Base-by-base conservation (phyloP, 2,113 vertebrate species). In the Nanorana parkeri region DNA sequence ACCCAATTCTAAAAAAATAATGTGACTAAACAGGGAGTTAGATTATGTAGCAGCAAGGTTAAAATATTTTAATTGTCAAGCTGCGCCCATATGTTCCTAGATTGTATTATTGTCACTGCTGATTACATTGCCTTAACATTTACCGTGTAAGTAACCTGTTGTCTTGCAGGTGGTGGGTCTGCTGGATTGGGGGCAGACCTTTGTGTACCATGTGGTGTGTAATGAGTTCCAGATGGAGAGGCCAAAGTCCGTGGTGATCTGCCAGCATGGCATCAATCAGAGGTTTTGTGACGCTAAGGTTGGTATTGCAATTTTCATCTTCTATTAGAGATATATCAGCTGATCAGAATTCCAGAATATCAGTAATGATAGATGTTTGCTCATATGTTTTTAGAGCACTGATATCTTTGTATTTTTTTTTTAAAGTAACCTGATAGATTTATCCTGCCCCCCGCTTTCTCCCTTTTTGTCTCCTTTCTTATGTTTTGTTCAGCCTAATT, bases 251-350 rank as follows among this genome's bases (percentile, higher is more conserved):
- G 90, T 96, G 1, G 79, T 98, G 63, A 89, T 94, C 79, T 99
- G 98, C 88, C 98, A 99, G 87, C 98, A 99, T 20, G 97, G 97
- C n/a, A 94, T 96, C 7, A 96, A 99, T 86, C 96, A 95, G 5
- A 95, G 96, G 6, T 92, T 95, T 81, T 99, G 98, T 85, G 95
- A 96, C 61, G 90, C 95, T 10, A 99, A 99, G 97, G 98, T 99
- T 91, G 41, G 63, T 67, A 21, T 78, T 28, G 7, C 21, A 29
- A 66, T 55, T 41, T 61, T 28, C 74, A 63, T 20, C n/a, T 61
- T 76, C 23, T 2, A 47, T 47, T 47, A 47, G 41, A 47, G 10
- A 47, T 47, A 47, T 47, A 47, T 13, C 10, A 11, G 41, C 41
- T 47, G 41, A 47, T 47, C 8, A 47, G 3, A 47, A 10, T 47